Evolutionary conservation across 2,797 vertebrate genomes (phyloP), one percentile per base, ranked within the genome.

Genomic region (Sebastes alutus): DNA sequence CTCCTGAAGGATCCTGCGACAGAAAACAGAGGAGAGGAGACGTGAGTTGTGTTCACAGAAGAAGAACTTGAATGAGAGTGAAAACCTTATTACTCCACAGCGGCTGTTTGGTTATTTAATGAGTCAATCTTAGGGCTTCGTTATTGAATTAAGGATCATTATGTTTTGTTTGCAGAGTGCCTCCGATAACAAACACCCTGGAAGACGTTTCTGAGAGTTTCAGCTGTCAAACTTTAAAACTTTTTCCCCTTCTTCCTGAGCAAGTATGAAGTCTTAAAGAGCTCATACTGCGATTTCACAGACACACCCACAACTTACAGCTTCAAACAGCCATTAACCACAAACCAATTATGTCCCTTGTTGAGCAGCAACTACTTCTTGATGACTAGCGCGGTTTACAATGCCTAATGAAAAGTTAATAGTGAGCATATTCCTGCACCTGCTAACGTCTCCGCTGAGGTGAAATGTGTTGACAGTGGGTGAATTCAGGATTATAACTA

Each of bases 381-480:
- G 90, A 92, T 92, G 93, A 91, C 91, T 85, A 70, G 72, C 63
- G 80, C 52, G 54, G 68, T 91, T 93, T 89, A 88, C 55, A 20
- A 14, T 4, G 62, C 68, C 75, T 90, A 88, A 92, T 92, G 85
- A 90, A 93, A 90, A 84, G 78, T 85, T 89, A 86, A 90, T 85
- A 46, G 75, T 22, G 61, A 88, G 84, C 81, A 63, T 77, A 6
- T 71, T 82, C 69, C 82, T 49, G 85, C 86, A 90, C 87, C 88
- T 91, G 91, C 78, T 84, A 68, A 56, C 60, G 29, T 63, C 87
- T 84, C 82, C n/a, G 1, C 71, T 74, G 81, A 84, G 82, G 59
- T 74, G 71, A 72, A 81, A 86, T 78, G 5, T 32, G 80, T 78
- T 62, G 81, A 84, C 58, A 61, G 76, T 14, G 46, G 75, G 62